phyloP scores from a whole-genome alignment of 2,888 invertebrate species.

The Mythimna impura region DNA sequence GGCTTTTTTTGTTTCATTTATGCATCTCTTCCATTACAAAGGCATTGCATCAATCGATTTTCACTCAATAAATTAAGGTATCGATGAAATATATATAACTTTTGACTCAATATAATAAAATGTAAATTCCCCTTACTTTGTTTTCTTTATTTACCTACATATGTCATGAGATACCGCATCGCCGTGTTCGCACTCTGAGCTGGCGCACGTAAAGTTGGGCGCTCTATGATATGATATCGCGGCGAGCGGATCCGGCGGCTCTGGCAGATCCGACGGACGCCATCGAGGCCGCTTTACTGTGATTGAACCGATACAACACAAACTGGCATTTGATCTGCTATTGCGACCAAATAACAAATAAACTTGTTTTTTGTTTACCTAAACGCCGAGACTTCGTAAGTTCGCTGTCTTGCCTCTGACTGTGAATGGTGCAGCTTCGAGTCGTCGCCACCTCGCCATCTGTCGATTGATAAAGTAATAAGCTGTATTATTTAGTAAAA shows the following conservation, averaged over 20 bases:
- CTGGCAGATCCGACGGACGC: constrained; percentile 46
- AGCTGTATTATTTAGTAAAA: constrained; percentile 60
- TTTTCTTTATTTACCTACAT: too few species aligned
- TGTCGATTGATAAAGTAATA: constrained; percentile 60
- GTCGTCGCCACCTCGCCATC: constrained; percentile 47
- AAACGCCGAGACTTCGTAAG: not conserved
- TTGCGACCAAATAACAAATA: constrained; percentile 37
- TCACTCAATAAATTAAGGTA: not conserved
- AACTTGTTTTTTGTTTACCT: constrained; percentile 53
- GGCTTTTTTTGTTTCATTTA: too few species aligned
- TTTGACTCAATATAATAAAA: not conserved
- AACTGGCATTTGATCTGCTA: constrained; percentile 57
- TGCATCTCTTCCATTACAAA: not conserved
- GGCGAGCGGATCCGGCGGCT: constrained; percentile 71
- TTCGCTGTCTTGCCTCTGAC: not conserved
- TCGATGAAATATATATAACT: too few species aligned
- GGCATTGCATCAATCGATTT: not conserved
- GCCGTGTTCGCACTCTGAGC: not conserved
- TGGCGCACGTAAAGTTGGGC: constrained; percentile 55
- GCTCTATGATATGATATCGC: constrained; percentile 74
- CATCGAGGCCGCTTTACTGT: constrained; percentile 62
- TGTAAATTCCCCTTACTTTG: not conserved
- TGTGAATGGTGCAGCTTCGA: constrained; percentile 4
- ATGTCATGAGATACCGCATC: constrained; percentile 38
- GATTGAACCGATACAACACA: constrained; percentile 62